Evolutionary conservation across 64 coral and sea anemone species (phyloP).

Genomic region (Exaiptasia diaphana): DNA sequence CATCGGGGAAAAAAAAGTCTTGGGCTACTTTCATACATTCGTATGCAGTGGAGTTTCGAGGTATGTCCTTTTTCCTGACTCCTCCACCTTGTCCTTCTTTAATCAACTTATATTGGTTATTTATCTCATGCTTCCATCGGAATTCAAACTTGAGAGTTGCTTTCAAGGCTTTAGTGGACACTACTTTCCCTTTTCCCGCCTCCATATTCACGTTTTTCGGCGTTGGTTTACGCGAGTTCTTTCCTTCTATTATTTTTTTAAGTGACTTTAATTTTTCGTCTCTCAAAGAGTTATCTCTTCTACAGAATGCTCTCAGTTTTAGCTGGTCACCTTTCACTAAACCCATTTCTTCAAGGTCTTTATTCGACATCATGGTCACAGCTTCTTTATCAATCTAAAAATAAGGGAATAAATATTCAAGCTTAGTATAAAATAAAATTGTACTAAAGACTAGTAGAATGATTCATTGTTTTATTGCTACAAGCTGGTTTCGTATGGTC

Average conservation of each 20-base stretch:
- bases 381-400: slow-evolving; percentile 10
- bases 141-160: slow-evolving; percentile 35
- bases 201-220: background rate
- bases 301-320: slow-evolving; percentile 9
- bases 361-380: background rate
- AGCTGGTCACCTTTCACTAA: background rate
- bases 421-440: too few relatives aligned
- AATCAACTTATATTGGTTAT: background rate
- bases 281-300: background rate
- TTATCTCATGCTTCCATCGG: slow-evolving; percentile 9
- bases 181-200: background rate
- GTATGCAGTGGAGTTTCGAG: background rate
- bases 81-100: slow-evolving; percentile 2
- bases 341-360: background rate
- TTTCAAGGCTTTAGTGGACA: background rate
- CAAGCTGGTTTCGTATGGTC: too few relatives aligned
- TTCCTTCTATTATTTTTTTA: background rate
- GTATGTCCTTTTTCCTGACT: background rate
- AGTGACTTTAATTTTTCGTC: background rate
- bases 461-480: too few relatives aligned
- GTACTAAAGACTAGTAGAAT: too few relatives aligned
- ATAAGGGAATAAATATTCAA: too few relatives aligned
- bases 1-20: slow-evolving; percentile 12
- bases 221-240: background rate
- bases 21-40: background rate